A percentile compares a stretch with the other conserved stretches of the same genome.
Conservation (phyloP, 2,888 invertebrate genomes). For the Catocala sponsa region DNA sequence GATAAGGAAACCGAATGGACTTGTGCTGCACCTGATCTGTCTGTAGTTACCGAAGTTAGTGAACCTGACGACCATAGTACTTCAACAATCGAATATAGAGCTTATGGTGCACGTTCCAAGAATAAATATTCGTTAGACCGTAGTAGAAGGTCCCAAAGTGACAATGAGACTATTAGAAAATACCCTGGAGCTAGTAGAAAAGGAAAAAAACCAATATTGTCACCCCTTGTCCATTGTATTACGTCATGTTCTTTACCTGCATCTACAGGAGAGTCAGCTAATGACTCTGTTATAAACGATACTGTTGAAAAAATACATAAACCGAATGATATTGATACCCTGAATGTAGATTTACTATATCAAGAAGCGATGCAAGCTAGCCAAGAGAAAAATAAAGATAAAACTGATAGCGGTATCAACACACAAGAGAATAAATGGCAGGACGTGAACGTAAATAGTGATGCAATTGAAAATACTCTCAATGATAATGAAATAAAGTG, state of each 20-base stretch:
- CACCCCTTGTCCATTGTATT: constrained; percentile 54
- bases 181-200: constrained; percentile 7
- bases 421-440: constrained; percentile 51
- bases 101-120: constrained; percentile 55
- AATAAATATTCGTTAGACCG: constrained; percentile 26
- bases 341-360: constrained; percentile 66
- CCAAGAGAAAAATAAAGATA: constrained; percentile 26
- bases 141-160: constrained; percentile 53
- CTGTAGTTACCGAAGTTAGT: constrained; percentile 68
- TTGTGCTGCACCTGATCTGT: constrained; percentile 64
- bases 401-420: constrained; percentile 57
- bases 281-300: constrained; percentile 68
- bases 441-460: constrained; percentile 44
- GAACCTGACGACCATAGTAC: constrained; percentile 63
- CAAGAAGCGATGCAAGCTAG: constrained; percentile 65
- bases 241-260: constrained; percentile 61
- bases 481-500: constrained; percentile 22
- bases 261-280: constrained; percentile 64
- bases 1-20: constrained; percentile 64
- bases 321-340: constrained; percentile 55
- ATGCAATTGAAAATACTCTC: constrained; percentile 61
- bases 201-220: constrained; percentile 32
- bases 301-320: constrained; percentile 65
- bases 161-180: constrained; percentile 48
- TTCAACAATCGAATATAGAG: constrained; percentile 51